Evolutionary conservation across 2,888 invertebrate species (phyloP).

Genomic region (Sycophila texana): DNA sequence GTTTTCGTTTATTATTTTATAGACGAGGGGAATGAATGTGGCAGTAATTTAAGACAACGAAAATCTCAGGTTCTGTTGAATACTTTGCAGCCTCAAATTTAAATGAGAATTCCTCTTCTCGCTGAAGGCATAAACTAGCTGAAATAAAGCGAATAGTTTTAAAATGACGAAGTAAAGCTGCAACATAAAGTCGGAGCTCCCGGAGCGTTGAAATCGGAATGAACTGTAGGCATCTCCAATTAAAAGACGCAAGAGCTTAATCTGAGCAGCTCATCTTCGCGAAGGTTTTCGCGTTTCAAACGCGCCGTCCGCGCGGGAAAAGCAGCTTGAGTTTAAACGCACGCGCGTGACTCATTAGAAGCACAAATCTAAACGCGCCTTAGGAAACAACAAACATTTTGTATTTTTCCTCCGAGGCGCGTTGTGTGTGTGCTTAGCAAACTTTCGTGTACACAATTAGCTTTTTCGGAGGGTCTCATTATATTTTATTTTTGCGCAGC

Average conservation of each 20-base stretch:
- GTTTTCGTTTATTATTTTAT: too few species aligned
- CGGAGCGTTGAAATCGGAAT: slow-evolving; percentile 32
- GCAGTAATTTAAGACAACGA: too few species aligned
- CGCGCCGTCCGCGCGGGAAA: slow-evolving; percentile 16
- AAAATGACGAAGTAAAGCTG: slow-evolving; percentile 21
- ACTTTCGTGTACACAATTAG: background rate
- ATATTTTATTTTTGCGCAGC: too few species aligned
- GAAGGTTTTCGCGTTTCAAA: slow-evolving; percentile 41
- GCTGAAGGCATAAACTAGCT: background rate
- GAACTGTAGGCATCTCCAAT: slow-evolving; percentile 27
- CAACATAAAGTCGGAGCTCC: background rate
- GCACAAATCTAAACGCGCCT: slow-evolving; percentile 36
- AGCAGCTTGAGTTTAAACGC: slow-evolving; percentile 11
- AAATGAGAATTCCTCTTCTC: too few species aligned
- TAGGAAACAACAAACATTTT: background rate
- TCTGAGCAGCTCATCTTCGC: slow-evolving; percentile 40
- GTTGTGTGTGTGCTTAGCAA: background rate
- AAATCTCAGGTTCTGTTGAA: too few species aligned
- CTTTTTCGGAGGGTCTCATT: background rate
- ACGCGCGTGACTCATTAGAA: slow-evolving; percentile 44
- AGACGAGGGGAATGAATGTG: too few species aligned
- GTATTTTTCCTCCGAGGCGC: background rate
- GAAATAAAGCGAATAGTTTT: background rate
- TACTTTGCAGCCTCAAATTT: too few species aligned
- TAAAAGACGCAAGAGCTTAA: slow-evolving; percentile 33